Evolutionary conservation across 2,888 invertebrate species (phyloP), one percentile per base, ranked within the genome.

Genomic region (Dryocosmus kuriphilus): DNA sequence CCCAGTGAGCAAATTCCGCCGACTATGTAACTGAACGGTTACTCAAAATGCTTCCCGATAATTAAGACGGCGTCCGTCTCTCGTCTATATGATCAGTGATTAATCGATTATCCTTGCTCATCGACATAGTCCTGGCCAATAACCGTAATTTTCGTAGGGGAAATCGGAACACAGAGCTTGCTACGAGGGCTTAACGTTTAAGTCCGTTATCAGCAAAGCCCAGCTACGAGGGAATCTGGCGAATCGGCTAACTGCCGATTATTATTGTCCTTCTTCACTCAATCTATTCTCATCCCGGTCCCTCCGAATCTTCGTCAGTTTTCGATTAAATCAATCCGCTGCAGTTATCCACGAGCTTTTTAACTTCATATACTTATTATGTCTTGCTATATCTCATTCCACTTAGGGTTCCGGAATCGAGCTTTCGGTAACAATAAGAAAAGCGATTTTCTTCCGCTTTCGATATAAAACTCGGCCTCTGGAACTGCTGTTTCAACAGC

Each of bases 131-230:
- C 41, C 71, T 55, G 51, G 51, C 71, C 71, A 71, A 71, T 71
- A 71, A 71, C 71, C 71, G 79, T 84, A 81, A 78, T 79, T 80
- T 77, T 67, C 76, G 2, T 30, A n/a, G 22, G 14, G 35, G 62
- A 57, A 60, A 67, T 67, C 67, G 38, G 24, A 77, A 74, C 38
- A 60, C 7, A 61, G 41, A 11, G 61, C 75, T 82, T 85, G 79
- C 79, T 80, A 79, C 80, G 73, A 71, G 73, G 76, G 82, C 82
- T 82, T 83, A 83, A 79, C 81, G 75, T 79, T 79, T 82, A 89
- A 90, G 88, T 89, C 90, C 85, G 87, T 89, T 90, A 90, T 90
- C 90, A 87, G 87, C 86, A 82, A 82, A 83, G 81, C 81, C 86
- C 88, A 88, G 87, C 62, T 74, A 57, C 60, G 67, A 67, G 67